phyloP scores from a whole-genome alignment of 2,888 invertebrate genomes.

The Drosophila barbarae region DNA sequence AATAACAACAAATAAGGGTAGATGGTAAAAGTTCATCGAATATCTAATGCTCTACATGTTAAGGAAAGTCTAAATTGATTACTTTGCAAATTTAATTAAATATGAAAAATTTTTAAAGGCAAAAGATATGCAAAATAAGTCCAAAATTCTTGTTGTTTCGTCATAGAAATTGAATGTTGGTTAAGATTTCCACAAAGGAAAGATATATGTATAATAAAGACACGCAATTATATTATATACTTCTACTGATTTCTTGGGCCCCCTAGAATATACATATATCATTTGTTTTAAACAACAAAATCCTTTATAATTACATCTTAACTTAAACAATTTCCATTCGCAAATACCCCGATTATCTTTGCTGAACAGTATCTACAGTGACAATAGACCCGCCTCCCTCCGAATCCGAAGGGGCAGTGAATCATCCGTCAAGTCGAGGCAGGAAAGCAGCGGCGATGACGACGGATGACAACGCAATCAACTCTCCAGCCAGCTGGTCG shows the following conservation, averaged over 20 bases:
- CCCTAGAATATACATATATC: background rate
- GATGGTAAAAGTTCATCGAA: background rate
- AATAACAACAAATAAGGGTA: conserved; percentile 21
- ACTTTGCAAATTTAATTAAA: background rate
- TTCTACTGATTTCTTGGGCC: background rate
- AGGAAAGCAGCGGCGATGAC: conserved; percentile 16
- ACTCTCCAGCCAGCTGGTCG: conserved; percentile 22
- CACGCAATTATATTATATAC: background rate
- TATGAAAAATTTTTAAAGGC: too few relatives aligned
- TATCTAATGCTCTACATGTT: conserved; percentile 5
- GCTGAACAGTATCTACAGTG: background rate
- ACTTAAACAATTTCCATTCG: background rate
- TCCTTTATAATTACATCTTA: background rate
- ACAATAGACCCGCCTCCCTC: conserved; percentile 13
- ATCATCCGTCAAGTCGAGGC: conserved; percentile 20
- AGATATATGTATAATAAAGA: background rate
- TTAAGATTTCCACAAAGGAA: background rate
- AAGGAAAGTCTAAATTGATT: background rate
- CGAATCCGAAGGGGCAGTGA: conserved; percentile 26
- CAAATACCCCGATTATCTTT: background rate
- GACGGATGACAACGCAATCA: conserved; percentile 15
- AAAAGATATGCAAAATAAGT: background rate
- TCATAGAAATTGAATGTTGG: background rate
- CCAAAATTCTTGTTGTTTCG: background rate
- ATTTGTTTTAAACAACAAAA: background rate